These are phyloP conservation scores for Puffinus mauretanicus DNA, from an alignment of 2,113 vertebrate species.

Conservation along the genomic window DNA sequence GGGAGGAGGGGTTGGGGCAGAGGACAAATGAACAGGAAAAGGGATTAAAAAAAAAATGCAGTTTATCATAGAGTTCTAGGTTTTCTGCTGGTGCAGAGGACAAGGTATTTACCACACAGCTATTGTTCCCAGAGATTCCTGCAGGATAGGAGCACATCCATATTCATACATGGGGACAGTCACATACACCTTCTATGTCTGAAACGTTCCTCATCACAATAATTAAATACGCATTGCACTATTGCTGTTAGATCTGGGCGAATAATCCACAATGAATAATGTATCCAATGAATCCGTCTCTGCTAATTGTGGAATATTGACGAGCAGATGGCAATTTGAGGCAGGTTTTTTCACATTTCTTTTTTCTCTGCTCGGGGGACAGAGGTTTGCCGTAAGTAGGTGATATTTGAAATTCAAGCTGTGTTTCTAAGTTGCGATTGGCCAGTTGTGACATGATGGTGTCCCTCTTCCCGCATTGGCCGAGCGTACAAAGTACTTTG, in stretches of 20 bases:
- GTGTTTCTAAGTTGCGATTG: slow-evolving; percentile 6
- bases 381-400: slow-evolving; percentile 16
- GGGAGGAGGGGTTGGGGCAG: neutral
- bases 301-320: slow-evolving; percentile 60
- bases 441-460: neutral
- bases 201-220: neutral
- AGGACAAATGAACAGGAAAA: neutral
- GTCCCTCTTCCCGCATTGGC: slow-evolving; percentile 41
- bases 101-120: neutral
- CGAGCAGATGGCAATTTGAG: slow-evolving; percentile 57
- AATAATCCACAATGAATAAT: slow-evolving; percentile 62
- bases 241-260: neutral
- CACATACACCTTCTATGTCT: neutral
- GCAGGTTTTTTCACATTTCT: slow-evolving; percentile 34
- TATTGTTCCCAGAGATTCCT: neutral
- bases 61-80: neutral
- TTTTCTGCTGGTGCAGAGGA: neutral
- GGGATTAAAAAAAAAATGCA: neutral
- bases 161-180: neutral
- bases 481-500: slow-evolving; percentile 16
- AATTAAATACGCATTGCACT: neutral
- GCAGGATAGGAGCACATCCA: neutral
- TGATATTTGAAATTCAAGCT: slow-evolving; percentile 66
- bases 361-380: neutral
- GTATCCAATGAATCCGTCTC: slow-evolving; percentile 13